Conservation (phyloP, 2,888 invertebrate genomes). For the Acleris cristana region DNA sequence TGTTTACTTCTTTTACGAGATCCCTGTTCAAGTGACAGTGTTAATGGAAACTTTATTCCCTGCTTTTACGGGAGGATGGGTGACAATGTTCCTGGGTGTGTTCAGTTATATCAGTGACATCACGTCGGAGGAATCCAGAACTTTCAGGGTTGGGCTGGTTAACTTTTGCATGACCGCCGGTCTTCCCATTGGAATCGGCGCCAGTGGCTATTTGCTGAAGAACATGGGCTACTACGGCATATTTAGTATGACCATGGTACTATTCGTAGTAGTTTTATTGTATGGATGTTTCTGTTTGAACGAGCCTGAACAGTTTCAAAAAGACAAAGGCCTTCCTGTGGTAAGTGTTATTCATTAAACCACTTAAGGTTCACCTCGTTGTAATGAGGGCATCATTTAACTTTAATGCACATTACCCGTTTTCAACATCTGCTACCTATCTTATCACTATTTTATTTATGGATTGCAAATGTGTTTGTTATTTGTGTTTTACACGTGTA, state of each 20-base stretch:
- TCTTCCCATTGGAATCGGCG: constrained; percentile 80
- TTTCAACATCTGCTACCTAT: not conserved
- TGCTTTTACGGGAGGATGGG: constrained; percentile 83
- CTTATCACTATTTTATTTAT: too few relatives aligned
- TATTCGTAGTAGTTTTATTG: constrained; percentile 85
- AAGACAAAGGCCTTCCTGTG: constrained; percentile 61
- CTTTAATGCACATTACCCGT: not conserved
- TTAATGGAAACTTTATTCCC: constrained; percentile 81
- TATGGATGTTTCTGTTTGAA: constrained; percentile 89
- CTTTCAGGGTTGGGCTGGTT: constrained; percentile 84
- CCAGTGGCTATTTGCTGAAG: constrained; percentile 78
- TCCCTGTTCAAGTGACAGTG: constrained; percentile 81
- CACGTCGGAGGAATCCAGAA: constrained; percentile 83
- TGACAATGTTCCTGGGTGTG: constrained; percentile 83
- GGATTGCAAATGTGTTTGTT: too few relatives aligned
- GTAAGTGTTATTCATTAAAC: constrained; percentile 55
- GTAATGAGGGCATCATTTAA: not conserved
- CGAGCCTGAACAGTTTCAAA: constrained; percentile 82
- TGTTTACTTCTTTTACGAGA: constrained; percentile 83
- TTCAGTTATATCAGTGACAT: constrained; percentile 86
- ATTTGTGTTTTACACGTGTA: too few relatives aligned
- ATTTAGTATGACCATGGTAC: constrained; percentile 64
- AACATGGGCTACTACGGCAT: constrained; percentile 76
- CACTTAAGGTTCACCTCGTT: not conserved
- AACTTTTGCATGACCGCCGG: constrained; percentile 85